Percentiles rank a stretch among this genome's conserved stretches.
phyloP scores from a whole-genome alignment of 2,888 invertebrate genomes.

The Seira ritae region DNA sequence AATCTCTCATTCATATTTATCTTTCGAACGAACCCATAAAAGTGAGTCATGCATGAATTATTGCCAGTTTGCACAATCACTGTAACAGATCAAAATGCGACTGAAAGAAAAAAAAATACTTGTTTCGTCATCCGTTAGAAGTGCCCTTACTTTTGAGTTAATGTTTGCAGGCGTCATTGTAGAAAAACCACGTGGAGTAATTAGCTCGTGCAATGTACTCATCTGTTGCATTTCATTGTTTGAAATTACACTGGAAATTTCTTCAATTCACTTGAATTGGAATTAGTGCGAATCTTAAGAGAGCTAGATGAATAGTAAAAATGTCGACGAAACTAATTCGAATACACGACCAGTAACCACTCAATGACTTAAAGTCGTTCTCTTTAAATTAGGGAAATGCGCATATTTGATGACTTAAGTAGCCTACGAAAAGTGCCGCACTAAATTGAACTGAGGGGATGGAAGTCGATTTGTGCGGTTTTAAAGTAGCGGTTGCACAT shows the following conservation, averaged over 20 bases:
- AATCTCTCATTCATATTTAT: neutral
- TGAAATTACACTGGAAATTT: slow-evolving; percentile 37
- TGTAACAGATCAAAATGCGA: neutral
- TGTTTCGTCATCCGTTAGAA: neutral
- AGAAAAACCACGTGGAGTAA: slow-evolving; percentile 40
- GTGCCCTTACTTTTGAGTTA: neutral
- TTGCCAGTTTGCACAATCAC: slow-evolving; percentile 24
- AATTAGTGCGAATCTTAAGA: slow-evolving; percentile 41
- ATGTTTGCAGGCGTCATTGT: neutral
- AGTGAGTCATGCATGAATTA: slow-evolving; percentile 48
- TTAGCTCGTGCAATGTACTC: slow-evolving; percentile 24
- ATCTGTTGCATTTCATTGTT: neutral
- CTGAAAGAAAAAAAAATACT: neutral
- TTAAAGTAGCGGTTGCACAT: neutral
- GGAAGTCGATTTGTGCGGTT: neutral
- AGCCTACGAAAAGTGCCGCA: no score
- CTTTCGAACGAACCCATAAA: neutral
- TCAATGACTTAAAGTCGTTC: neutral
- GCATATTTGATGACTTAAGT: no score
- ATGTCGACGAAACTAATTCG: slow-evolving; percentile 17
- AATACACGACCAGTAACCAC: slow-evolving; percentile 30
- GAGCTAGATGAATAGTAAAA: slow-evolving; percentile 25
- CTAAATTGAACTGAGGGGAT: no score
- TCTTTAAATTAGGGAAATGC: no score
- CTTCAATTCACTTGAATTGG: slow-evolving; percentile 36